These are phyloP conservation scores for Pogonomyrmex californicus DNA, from an alignment of 1,140 invertebrate genomes.

Conservation along the genomic window DNA sequence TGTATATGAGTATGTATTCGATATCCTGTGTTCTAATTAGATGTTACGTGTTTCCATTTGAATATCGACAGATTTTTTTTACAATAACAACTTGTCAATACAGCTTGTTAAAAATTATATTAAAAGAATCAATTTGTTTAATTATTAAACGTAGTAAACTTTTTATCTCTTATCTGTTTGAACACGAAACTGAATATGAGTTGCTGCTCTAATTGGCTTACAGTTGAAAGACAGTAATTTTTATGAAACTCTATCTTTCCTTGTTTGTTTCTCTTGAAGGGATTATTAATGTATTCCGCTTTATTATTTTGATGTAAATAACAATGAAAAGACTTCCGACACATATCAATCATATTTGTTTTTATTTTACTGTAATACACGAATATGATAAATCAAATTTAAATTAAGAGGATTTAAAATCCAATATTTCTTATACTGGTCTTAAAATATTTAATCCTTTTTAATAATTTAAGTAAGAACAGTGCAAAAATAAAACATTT, in stretches of 20 bases:
- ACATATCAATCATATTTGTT: constrained; percentile 9
- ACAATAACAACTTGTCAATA: neutral
- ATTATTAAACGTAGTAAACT: neutral
- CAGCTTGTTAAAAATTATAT: neutral
- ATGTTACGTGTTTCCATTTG: neutral
- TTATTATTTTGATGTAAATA: neutral
- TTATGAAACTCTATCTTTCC: neutral
- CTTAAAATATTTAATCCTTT: neutral
- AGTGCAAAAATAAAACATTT: constrained; percentile 18
- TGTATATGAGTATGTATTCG: neutral
- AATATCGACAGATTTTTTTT: constrained; percentile 10
- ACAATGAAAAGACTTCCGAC: neutral
- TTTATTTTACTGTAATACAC: neutral
- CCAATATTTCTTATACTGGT: neutral
- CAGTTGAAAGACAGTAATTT: constrained; percentile 7
- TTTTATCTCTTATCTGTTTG: neutral
- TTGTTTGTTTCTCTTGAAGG: neutral
- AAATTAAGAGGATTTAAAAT: neutral
- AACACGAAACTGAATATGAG: neutral
- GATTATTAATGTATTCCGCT: constrained; percentile 1
- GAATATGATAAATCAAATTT: neutral
- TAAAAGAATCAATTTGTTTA: neutral
- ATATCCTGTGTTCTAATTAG: neutral
- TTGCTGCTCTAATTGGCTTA: constrained; percentile 3
- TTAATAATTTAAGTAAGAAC: constrained; percentile 37